Conservation (phyloP, 2,888 invertebrate species). For the Enchytraeus crypticus region DNA sequence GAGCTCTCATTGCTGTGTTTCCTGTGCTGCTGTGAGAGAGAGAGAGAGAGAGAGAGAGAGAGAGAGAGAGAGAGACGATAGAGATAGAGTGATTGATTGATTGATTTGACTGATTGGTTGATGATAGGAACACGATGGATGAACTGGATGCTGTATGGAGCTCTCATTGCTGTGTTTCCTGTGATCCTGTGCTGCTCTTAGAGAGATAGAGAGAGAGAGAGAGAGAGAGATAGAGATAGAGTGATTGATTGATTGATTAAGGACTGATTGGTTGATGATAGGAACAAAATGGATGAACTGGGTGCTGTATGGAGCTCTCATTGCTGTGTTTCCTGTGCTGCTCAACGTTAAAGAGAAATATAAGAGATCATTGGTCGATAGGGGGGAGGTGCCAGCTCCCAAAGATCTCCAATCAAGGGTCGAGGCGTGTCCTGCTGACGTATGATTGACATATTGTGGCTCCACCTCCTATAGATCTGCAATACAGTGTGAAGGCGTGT, state of each 20-base stretch:
- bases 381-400: neutral
- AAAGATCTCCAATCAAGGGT: neutral
- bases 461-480: no score
- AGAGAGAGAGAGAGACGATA: no score
- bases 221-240: no score
- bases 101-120: no score
- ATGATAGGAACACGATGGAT: conserved; percentile 25
- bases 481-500: no score
- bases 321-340: conserved; percentile 33
- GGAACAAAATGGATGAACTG: conserved; percentile 27
- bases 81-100: no score
- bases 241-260: no score
- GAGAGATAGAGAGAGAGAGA: no score
- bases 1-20: conserved; percentile 27
- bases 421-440: neutral
- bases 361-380: conserved; percentile 34
- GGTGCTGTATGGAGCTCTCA: conserved; percentile 19
- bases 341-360: conserved; percentile 32
- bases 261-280: no score
- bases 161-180: conserved; percentile 31
- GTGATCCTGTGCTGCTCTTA: conserved; percentile 19
- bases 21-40: conserved; percentile 32
- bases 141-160: conserved; percentile 23
- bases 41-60: no score
- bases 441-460: no score